Base-by-base conservation (phyloP, 2,113 vertebrate genomes). In the Actenoides hombroni region DNA sequence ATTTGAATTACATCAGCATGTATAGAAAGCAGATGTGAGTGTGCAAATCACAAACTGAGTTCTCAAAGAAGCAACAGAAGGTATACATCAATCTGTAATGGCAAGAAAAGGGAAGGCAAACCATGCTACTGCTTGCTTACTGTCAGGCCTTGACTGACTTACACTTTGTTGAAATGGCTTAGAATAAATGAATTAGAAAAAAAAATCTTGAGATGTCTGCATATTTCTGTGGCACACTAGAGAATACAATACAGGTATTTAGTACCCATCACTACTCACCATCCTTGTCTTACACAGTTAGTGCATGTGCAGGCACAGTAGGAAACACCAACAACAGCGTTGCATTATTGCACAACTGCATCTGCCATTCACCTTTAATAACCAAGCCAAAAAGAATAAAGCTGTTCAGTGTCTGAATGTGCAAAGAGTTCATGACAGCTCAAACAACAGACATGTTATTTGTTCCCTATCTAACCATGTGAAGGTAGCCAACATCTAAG, bases 311-410 rank as follows among this genome's bases (percentile, higher is more conserved):
- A 51, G 33, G 3, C 65, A 24, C 40, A 16, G 9, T 3, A 57
- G 21, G 13, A 57, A 76, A 73, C 0, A 0, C 2, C 54, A 70
- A 7, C 0, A 11, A 9, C 44, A 46, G 26, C 1, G 6, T 12
- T 60, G 29, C 26, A 7, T 15, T n/a, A 19, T 40, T 78, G 37
- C 56, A 46, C 61, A 48, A 23, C 0, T 17, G 26, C 20, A 74
- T 23, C n/a, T 19, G 26, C 60, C 48, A 6, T 48, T 59, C 77
- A 60, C 28, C 65, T 63, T 25, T 46, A 63, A 4, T 6, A 37
- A 14, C 1, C 28, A 49, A 29, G 19, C 29, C 37, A 1, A 51
- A 54, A 37, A 4, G 18, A 37, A 24, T 13, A 44, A 59, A 83
- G 17, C 39, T 85, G 71, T 35, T 63, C 54, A 65, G 26, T 0